Base-by-base conservation (phyloP, 1,140 invertebrate species). In the Apis dorsata region DNA sequence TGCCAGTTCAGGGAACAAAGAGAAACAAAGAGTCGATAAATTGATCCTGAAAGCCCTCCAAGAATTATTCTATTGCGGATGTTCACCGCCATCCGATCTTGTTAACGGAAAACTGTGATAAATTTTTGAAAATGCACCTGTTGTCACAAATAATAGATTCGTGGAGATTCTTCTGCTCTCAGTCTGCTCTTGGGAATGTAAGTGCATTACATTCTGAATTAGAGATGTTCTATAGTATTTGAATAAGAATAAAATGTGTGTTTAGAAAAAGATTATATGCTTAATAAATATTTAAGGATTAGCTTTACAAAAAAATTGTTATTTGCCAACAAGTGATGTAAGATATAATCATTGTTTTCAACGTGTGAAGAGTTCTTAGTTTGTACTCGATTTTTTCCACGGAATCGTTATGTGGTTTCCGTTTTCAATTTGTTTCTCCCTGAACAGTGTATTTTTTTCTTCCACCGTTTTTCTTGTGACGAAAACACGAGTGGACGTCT, bases 11-110 rank as follows among this genome's bases (percentile, higher is more conserved):
- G 24, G 76, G 1, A 57, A 55, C 5, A 17, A 49, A 21, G 84
- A 91, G 12, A 90, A 87, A 12, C 78, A 70, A 19, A 28, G 89
- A 24, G 4, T 86, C 51, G 91, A 93, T 72, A 90, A 88, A 28
- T 86, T 91, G 60, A 75, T 94, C 17, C 77, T 93, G 44, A 87
- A 84, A 12, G 71, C 88, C 17, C 83, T 93, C 0, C 90, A 90
- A 71, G 85, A 91, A n/a, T 34, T 93, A 8, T 92, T 93, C 66
- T 89, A 92, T 63, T 93, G 92, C 79, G 89, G 91, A 28, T 93
- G 92, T 24, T 66, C 90, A 51, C 90, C 92, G 11, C 84, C 89
- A 0, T 85, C 74, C 73, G 83, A 90, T 17, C 71, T 91, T 89
- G 21, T 87, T n/a, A 87, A 49, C 0, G 34, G 17, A 74, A 12